Percentiles rank a stretch among this genome's conserved stretches.
Conservation (phyloP, 2,113 vertebrate genomes). For the Garra rufa region DNA sequence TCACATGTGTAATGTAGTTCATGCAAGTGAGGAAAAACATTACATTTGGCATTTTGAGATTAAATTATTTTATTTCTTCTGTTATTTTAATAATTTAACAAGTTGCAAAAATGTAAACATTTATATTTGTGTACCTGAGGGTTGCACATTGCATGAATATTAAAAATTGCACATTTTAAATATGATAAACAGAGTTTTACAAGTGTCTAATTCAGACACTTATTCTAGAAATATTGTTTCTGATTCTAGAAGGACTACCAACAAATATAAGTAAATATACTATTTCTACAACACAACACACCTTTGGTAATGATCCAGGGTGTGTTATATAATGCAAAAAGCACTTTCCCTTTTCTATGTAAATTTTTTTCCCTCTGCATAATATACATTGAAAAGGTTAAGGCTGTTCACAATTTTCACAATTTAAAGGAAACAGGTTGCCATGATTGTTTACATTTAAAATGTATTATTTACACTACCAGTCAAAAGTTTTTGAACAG, state of each 20-base stretch:
- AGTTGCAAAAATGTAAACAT: slow-evolving; percentile 3
- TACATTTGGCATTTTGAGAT: background rate
- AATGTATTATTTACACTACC: background rate
- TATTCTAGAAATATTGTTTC: too few species aligned
- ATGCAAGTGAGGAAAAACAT: background rate
- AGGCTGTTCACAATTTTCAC: background rate
- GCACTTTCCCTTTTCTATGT: background rate
- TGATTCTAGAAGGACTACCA: background rate
- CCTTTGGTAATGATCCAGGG: background rate
- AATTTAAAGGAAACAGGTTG: background rate
- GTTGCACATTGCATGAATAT: background rate
- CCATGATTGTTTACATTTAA: background rate
- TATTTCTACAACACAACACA: background rate
- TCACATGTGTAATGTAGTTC: too few species aligned
- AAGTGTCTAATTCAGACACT: background rate
- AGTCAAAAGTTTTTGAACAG: too few species aligned
- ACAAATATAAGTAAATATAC: background rate
- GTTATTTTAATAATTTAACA: background rate
- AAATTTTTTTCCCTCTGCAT: background rate
- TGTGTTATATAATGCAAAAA: background rate
- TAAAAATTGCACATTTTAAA: background rate
- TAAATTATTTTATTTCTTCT: background rate
- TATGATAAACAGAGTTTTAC: background rate
- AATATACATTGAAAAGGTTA: background rate
- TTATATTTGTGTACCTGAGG: slow-evolving; percentile 29